Percentiles rank a stretch among this genome's conserved stretches.
phyloP scores from a whole-genome alignment of 2,888 invertebrate species.

The Coenonympha glycerion region DNA sequence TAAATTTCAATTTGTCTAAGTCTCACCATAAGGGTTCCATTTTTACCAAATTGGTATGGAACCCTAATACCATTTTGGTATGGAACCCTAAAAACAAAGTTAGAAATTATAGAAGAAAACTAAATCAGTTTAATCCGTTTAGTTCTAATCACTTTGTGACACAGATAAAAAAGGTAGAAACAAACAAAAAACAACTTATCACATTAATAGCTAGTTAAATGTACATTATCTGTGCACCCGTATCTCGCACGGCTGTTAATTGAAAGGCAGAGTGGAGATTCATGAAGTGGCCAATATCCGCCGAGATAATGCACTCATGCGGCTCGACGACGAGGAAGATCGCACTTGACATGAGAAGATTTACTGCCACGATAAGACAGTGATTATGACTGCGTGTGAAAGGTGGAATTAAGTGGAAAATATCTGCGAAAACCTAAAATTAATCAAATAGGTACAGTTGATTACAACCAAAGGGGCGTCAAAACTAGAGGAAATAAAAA shows the following conservation, averaged over 20 bases:
- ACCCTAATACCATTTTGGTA: no score
- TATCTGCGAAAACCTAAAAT: not conserved
- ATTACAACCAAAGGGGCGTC: no score
- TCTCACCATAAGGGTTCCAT: no score
- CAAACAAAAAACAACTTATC: not conserved
- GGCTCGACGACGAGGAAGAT: no score
- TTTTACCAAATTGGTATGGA: no score
- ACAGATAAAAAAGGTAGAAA: not conserved
- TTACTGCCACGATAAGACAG: slow-evolving; percentile 17
- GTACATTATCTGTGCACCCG: slow-evolving; percentile 19
- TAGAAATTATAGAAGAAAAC: not conserved
- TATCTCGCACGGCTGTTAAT: slow-evolving; percentile 28
- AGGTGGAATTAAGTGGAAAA: not conserved
- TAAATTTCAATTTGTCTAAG: no score
- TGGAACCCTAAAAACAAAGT: not conserved
- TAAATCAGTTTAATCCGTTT: no score
- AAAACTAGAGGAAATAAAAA: no score
- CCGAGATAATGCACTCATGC: slow-evolving; percentile 14
- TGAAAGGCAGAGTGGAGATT: slow-evolving; percentile 26
- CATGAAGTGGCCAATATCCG: slow-evolving; percentile 29
- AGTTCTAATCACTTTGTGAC: not conserved
- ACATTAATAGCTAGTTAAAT: not conserved
- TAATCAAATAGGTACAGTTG: not conserved
- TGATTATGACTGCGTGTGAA: slow-evolving; percentile 17
- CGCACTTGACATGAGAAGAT: slow-evolving; percentile 20